These are phyloP conservation scores for Seriola rivoliana DNA, from an alignment of 2,113 vertebrate species.

Conservation along the genomic window DNA sequence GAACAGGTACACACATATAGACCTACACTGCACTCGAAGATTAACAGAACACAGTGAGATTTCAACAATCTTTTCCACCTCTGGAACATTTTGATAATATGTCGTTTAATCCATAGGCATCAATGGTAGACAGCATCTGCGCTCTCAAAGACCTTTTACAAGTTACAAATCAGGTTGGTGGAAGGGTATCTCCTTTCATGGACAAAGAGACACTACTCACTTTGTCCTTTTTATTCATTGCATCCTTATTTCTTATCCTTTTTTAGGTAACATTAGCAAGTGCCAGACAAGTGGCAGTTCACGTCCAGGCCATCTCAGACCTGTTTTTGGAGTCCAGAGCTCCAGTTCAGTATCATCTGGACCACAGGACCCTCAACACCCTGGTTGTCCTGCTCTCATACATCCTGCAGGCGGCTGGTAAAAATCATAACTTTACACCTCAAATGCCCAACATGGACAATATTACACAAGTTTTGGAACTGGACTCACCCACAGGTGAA, in stretches of 20 bases:
- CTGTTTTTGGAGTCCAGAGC: conserved; percentile 11
- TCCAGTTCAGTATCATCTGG: background rate
- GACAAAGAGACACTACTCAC: background rate
- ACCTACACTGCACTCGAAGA: background rate
- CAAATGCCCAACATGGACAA: conserved; percentile 1
- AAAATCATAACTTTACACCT: background rate
- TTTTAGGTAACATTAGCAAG: conserved; percentile 78
- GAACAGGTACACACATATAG: conserved; percentile 77
- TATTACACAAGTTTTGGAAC: background rate
- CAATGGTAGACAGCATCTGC: conserved; percentile 71
- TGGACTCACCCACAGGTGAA: background rate
- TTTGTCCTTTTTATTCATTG: conserved; percentile 21
- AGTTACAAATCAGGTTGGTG: conserved; percentile 80
- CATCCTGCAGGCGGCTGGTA: conserved; percentile 69
- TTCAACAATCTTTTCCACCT: background rate
- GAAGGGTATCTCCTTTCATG: background rate
- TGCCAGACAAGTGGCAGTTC: conserved; percentile 62
- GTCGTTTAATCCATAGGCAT: conserved; percentile 70
- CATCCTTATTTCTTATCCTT: background rate
- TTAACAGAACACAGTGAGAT: background rate
- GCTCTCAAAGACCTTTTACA: conserved; percentile 81
- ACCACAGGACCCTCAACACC: conserved; percentile 48
- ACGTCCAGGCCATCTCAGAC: conserved; percentile 55
- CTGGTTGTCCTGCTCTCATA: conserved; percentile 79
- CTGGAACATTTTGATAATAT: background rate